Evolutionary conservation across 2,113 vertebrate genomes (phyloP).

Genomic region (Phalacrocorax brasilianus): DNA sequence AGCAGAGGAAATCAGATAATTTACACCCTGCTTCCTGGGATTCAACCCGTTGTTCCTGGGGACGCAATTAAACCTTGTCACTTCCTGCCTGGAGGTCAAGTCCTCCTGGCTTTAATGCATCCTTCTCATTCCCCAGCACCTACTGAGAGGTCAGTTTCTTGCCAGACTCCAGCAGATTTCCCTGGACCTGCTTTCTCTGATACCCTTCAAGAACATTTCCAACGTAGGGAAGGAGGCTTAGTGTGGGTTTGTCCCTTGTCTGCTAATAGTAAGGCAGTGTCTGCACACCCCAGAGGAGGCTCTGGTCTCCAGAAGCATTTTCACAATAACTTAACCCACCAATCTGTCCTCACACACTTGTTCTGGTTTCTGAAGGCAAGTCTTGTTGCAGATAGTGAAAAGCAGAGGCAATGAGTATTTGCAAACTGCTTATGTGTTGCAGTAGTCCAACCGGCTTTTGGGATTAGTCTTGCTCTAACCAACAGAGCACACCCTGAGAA

Average conservation of each 20-base stretch:
- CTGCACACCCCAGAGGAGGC: background rate
- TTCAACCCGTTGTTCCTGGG: background rate
- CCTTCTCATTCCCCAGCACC: background rate
- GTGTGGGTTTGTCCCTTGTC: background rate
- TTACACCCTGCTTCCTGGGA: background rate
- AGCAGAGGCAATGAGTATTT: background rate
- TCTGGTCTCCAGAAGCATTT: background rate
- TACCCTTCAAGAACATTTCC: background rate
- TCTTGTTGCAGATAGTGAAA: background rate
- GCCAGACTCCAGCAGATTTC: background rate
- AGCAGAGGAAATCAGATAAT: background rate
- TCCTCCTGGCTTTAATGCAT: background rate
- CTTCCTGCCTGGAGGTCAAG: background rate
- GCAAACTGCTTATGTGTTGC: background rate
- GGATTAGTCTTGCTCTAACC: background rate
- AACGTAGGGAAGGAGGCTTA: background rate
- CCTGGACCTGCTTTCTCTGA: background rate
- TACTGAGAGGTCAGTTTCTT: background rate
- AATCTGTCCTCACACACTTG: background rate
- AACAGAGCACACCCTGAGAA: background rate
- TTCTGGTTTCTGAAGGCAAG: background rate
- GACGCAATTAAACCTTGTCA: background rate
- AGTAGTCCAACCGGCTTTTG: background rate
- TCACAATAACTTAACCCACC: background rate
- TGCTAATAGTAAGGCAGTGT: background rate